Conservation (phyloP, 1,140 invertebrate species). For the Drepana arcuata region DNA sequence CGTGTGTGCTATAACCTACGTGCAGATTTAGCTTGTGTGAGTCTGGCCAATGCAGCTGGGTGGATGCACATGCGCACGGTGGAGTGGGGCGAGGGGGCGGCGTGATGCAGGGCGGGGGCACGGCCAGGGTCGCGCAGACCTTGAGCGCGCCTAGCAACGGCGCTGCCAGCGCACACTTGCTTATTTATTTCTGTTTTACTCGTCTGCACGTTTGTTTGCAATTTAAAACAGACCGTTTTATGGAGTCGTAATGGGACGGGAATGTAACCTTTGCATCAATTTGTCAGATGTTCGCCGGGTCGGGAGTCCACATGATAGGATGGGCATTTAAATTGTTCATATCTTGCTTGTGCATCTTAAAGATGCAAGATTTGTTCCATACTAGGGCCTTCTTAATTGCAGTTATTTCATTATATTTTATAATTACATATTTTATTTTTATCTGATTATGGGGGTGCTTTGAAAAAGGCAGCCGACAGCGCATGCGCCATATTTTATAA, state of each 20-base stretch:
- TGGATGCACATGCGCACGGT: constrained; percentile 26
- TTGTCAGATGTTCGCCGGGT: constrained; percentile 17
- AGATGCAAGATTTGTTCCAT: too few relatives aligned
- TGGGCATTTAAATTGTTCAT: constrained; percentile 13
- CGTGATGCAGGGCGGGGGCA: constrained; percentile 24
- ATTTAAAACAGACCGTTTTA: constrained; percentile 42
- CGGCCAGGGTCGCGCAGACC: constrained; percentile 39
- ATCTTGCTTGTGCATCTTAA: constrained; percentile 13
- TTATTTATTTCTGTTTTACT: constrained; percentile 55
- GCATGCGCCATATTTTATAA: too few relatives aligned
- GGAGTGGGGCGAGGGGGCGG: constrained; percentile 11
- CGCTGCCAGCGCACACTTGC: constrained; percentile 22
- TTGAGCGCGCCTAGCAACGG: constrained; percentile 57
- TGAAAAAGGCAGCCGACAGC: too few relatives aligned
- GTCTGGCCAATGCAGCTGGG: constrained; percentile 31
- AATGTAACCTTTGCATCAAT: constrained; percentile 14
- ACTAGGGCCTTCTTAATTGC: too few relatives aligned
- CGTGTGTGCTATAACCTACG: not conserved
- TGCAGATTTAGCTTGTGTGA: constrained; percentile 1
- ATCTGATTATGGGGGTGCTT: too few relatives aligned
- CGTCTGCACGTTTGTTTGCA: constrained; percentile 39
- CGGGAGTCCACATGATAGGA: constrained; percentile 1
- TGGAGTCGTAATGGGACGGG: constrained; percentile 31
- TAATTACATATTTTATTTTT: too few relatives aligned
- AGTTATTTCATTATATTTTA: too few relatives aligned